A percentile compares a stretch with the other conserved stretches of the same genome.
phyloP scores from a whole-genome alignment of 2,888 invertebrate genomes.

The Drosophila helvetica region DNA sequence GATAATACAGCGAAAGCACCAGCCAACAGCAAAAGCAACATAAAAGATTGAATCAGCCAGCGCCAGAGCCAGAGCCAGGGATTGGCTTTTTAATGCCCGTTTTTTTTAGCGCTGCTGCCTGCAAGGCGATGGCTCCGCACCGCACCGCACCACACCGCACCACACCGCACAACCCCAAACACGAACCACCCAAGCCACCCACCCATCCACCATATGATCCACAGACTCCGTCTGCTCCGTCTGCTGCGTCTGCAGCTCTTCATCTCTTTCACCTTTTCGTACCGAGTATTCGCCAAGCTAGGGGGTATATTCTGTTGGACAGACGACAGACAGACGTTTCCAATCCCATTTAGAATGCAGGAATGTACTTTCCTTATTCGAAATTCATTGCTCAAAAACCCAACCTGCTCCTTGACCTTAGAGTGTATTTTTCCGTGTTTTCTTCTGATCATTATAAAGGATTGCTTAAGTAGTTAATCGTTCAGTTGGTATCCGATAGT shows the following conservation, averaged over 20 bases:
- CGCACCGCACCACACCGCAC: too few relatives aligned
- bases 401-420: too few relatives aligned
- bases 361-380: too few relatives aligned
- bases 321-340: neutral
- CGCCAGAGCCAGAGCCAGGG: constrained; percentile 50
- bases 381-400: too few relatives aligned
- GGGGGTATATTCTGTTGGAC: neutral
- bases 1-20: constrained; percentile 26
- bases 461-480: too few relatives aligned
- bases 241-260: constrained; percentile 2
- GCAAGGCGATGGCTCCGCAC: too few relatives aligned
- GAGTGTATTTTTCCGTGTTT: too few relatives aligned
- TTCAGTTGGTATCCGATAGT: too few relatives aligned
- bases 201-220: constrained; percentile 5
- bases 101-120: constrained; percentile 38
- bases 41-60: constrained; percentile 24
- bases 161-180: constrained; percentile 29
- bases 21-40: constrained; percentile 3
- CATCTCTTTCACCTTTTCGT: neutral
- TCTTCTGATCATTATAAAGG: too few relatives aligned
- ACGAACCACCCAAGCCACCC: constrained; percentile 15
- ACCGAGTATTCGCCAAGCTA: neutral
- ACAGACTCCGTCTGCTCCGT: constrained; percentile 1
- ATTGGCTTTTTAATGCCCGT: constrained; percentile 73
- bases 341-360: neutral